Evolutionary conservation across 2,888 invertebrate genomes (phyloP).

Genomic region (Stomorhina lunata): DNA sequence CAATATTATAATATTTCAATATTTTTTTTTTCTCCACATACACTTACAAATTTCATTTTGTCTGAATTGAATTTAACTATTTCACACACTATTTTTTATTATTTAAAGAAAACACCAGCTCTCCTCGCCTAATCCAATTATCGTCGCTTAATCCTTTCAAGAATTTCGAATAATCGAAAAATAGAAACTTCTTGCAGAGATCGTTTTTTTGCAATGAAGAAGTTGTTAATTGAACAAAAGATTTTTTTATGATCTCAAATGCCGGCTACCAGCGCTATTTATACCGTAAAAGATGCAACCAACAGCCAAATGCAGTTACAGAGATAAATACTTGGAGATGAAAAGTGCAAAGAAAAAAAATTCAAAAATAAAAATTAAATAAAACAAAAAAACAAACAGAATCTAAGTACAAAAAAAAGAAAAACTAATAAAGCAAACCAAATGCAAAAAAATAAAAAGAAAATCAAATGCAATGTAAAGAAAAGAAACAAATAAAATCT

Average conservation of each 20-base stretch:
- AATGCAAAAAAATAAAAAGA: conserved; percentile 4
- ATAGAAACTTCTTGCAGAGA: conserved; percentile 50
- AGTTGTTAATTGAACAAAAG: conserved; percentile 78
- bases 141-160: conserved; percentile 44
- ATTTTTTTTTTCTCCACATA: background rate
- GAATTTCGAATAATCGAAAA: background rate
- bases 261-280: conserved; percentile 79
- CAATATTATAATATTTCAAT: background rate
- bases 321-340: conserved; percentile 45
- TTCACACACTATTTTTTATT: conserved; percentile 43
- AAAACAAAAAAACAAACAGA: conserved; percentile 43
- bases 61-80: conserved; percentile 36
- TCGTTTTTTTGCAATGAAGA: conserved; percentile 57
- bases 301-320: conserved; percentile 55
- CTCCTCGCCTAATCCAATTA: conserved; percentile 6
- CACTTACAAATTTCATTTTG: conserved; percentile 77
- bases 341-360: conserved; percentile 34
- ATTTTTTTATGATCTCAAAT: conserved; percentile 79
- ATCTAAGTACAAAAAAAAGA: conserved; percentile 31
- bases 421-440: conserved; percentile 32
- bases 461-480: conserved; percentile 27
- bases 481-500: conserved; percentile 28
- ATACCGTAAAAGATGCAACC: conserved; percentile 71
- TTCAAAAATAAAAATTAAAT: conserved; percentile 29
- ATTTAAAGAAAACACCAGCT: conserved; percentile 1